Evolutionary conservation across 2,888 invertebrate species (phyloP).

Genomic region (Orthosia gracilis): DNA sequence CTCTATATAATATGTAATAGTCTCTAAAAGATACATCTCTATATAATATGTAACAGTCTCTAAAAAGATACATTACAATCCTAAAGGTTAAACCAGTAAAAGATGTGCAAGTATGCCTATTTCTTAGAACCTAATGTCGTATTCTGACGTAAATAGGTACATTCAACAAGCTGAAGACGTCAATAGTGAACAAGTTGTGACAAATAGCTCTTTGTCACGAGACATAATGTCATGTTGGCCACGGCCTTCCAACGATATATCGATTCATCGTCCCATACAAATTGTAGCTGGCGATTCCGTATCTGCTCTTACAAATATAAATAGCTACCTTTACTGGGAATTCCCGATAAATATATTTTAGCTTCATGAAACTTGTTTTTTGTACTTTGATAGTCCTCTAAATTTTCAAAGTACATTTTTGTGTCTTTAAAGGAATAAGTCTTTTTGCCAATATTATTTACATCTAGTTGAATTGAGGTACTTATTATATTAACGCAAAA

Average conservation of each 20-base stretch:
- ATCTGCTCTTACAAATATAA: neutral
- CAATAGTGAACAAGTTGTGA: slow-evolving; percentile 57
- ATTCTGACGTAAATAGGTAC: slow-evolving; percentile 1
- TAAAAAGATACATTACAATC: neutral
- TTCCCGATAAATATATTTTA: neutral
- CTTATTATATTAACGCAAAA: too few relatives aligned
- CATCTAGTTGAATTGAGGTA: neutral
- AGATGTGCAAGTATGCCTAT: neutral
- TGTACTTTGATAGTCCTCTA: neutral
- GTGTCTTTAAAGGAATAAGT: neutral
- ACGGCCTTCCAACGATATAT: slow-evolving; percentile 32
- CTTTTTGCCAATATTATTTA: neutral
- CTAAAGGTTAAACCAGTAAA: slow-evolving; percentile 11
- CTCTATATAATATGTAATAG: neutral
- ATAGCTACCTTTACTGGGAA: neutral
- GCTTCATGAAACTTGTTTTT: slow-evolving; percentile 26
- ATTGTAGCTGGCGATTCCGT: slow-evolving; percentile 16
- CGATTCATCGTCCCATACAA: slow-evolving; percentile 33
- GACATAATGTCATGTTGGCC: slow-evolving; percentile 25
- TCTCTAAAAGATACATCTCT: neutral
- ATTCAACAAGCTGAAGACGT: slow-evolving; percentile 36
- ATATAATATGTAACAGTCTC: neutral
- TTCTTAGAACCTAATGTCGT: neutral
- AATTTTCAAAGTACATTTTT: slow-evolving; percentile 8
- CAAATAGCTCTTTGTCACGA: slow-evolving; percentile 55